Base-by-base conservation (phyloP, 2,797 vertebrate genomes). In the Arnoldichthys spilopterus region DNA sequence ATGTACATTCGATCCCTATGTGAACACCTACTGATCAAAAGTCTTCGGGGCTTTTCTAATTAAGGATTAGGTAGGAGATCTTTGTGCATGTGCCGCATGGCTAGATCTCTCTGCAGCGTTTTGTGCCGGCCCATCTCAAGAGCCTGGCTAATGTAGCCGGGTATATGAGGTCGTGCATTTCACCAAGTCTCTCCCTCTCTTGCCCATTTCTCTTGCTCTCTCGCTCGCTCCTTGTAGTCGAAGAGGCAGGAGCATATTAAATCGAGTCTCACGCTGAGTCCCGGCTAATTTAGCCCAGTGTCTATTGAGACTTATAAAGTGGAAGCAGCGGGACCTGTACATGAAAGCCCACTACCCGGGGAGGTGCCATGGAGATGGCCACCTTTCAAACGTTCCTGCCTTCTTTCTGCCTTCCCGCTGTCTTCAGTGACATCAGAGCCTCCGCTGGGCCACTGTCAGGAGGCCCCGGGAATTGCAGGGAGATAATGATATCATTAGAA, bases 401-500 rank as follows among this genome's bases (percentile, higher is more conserved):
- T 24, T 32, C 73, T 16, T 22, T 66, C 40, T 51, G 16, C 34
- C 47, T 40, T 30, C 34, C n/a, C 20, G 8, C 9, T 3, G 5
- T 49, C 20, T 32, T 53, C 28, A 20, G n/a, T 16, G 34, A 20
- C 34, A 63, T 70, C 40, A 22, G 20, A 32, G 7, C 22, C 47
- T 47, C 28, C 18, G 6, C 56, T 58, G 54, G 56, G 37, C 56
- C 24, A 37, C 54, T 77, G 47, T 16, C n/a, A 34, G 54, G 22
- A 37, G 20, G 40, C 37, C 71, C 51, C 13, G 16, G 26, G 45
- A 28, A 24, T 54, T 18, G 11, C 12, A n/a, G 30, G 30, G 40
- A 56, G 54, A 45, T 79, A 53, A 79, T 53, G 6, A 47, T 18
- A 66, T 26, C 26, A 67, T 76, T 71, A 62, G 61, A 58, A 72